A percentile compares a stretch with the other conserved stretches of the same genome.
phyloP scores from a whole-genome alignment of 2,888 invertebrate species.

The Cordilura impudica region DNA sequence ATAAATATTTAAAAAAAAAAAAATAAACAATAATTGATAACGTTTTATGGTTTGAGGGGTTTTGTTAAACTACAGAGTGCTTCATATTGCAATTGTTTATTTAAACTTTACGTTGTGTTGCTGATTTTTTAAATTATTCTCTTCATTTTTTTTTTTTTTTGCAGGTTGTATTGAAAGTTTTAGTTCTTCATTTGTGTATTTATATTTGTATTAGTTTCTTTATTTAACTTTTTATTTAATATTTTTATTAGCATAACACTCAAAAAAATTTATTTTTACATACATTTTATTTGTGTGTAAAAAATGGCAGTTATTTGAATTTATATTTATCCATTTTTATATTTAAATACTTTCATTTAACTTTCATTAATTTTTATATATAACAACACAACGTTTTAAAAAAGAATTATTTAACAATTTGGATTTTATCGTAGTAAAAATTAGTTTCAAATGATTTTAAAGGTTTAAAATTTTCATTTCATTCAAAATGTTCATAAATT shows the following conservation, averaged over 20 bases:
- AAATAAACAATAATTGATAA: constrained; percentile 35
- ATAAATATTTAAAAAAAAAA: constrained; percentile 36
- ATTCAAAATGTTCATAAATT: too few species aligned
- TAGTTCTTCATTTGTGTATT: constrained; percentile 32
- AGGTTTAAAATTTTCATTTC: not conserved
- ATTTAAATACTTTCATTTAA: constrained; percentile 54
- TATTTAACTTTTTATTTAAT: constrained; percentile 49
- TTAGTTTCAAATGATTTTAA: not conserved
- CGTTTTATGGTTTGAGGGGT: constrained; percentile 20
- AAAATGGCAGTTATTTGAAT: constrained; percentile 75
- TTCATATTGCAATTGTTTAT: not conserved
- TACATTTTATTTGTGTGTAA: constrained; percentile 71
- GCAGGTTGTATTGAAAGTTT: constrained; percentile 45
- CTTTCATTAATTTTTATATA: constrained; percentile 61
- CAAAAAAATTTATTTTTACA: constrained; percentile 69
- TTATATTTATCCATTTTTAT: constrained; percentile 64
- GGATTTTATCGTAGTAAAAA: not conserved
- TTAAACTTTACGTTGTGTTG: constrained; percentile 27
- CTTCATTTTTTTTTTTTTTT: constrained; percentile 12
- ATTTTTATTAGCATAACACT: constrained; percentile 65
- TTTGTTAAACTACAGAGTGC: constrained; percentile 31
- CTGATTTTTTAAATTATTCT: constrained; percentile 32
- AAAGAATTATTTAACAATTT: not conserved
- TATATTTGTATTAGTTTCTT: constrained; percentile 38
- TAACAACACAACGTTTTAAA: constrained; percentile 61